Base-by-base conservation (phyloP, 2,113 vertebrate species). In the Lycaon pictus region DNA sequence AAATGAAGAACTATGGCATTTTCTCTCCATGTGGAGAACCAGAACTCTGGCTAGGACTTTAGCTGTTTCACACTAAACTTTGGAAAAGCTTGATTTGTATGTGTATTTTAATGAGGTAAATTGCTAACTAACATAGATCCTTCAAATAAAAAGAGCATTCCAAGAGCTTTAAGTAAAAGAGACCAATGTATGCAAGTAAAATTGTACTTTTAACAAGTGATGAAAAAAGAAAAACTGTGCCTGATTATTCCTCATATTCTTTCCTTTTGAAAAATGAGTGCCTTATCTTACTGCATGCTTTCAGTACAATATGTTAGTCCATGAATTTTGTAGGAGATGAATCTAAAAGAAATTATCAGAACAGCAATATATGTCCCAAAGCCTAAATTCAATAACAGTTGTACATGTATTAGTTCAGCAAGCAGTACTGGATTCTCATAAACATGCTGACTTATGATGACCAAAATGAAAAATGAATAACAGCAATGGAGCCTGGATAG, bases 391-490 rank as follows among this genome's bases (percentile, higher is more conserved):
- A 97, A 48, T 13, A 95, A 62, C 51, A 97, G 80, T 92, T 96
- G 35, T 71, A 25, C 13, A 93, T 93, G 35, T 91, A 53, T 97
- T 97, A 71, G 8, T 81, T 88, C 96, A 56, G 10, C 22, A 0
- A 95, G 96, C 93, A 87, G 86, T 74, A 91, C 23, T 88, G 56
- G 53, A 29, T 96, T 98, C 98, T 96, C 77, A 97, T 77, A 92
- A 91, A 95, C 43, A 95, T 65, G 95, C 96, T 96, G 80, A 97
- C 85, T 96, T 95, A 94, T 43, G 95, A 85, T 90, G 97, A 96
- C 93, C 96, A 81, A 97, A 97, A 98, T 97, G 82, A 98, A 83
- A 93, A 97, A 27, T 90, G 93, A 98, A 84, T 98, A 88, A 90
- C 87, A 95, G 85, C 80, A 94, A 12, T 95, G 69, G 77, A 96